Evolutionary conservation across 2,113 vertebrate species (phyloP), one percentile per base, ranked within the genome.

Genomic region (Lophochroa leadbeateri): DNA sequence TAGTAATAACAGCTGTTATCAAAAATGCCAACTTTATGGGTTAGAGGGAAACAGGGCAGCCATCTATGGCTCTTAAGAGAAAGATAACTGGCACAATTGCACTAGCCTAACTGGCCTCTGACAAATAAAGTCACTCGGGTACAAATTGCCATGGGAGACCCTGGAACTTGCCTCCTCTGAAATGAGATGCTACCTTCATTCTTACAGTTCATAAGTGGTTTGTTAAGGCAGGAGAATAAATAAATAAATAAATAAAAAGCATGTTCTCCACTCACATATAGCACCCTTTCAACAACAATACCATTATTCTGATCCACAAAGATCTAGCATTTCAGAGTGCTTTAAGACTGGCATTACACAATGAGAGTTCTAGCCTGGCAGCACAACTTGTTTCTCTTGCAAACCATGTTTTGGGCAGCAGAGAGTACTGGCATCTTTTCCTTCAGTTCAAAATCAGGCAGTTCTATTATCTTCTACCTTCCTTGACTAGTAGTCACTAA

Each of bases 251-350:
- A 37, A 37, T 10, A 37, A 37, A 37, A 10, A 63, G 2, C 39
- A 46, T 2, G 17, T 39, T 58, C 11, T 60, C 15, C 24, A 24
- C 8, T 35, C 13, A 2, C 33, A 41, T 17, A 37, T 5, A 63
- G 17, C 20, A 81, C 6, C 4, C 39, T 55, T 89, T 82, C 39
- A 24, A 78, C n/a, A 87, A 25, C 29, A 63, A 18, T n/a, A 50
- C 4, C 1, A 0, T 15, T 83, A 25, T 6, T 43, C 17, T 52
- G 33, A 49, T 49, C 77, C 0, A 0, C 29, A 90, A 83, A 88
- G 9, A 25, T 83, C 27, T 52, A 46, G 17, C 19, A 77, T 67
- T 74, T 83, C 69, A 88, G 25, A 46, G n/a, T 79, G 18, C 35
- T 87, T 92, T 75, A 83, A 86, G 68, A 88, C n/a, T 2, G 1